Percentiles rank a stretch among this genome's conserved stretches.
Evolutionary conservation across 2,113 vertebrate genomes (phyloP).

Genomic region (Hydropotes inermis): DNA sequence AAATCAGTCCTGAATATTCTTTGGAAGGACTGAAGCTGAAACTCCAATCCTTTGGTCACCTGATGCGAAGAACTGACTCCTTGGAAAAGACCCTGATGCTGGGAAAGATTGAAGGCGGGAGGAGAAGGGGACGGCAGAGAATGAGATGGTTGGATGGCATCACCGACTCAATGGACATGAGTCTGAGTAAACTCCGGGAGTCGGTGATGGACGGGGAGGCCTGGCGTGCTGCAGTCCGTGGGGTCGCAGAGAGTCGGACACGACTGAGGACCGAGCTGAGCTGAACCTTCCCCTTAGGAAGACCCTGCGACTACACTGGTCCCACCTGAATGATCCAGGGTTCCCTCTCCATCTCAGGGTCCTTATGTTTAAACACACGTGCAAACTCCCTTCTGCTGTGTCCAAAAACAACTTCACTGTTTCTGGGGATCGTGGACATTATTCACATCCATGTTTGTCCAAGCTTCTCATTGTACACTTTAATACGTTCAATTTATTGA

Average conservation of each 20-base stretch:
- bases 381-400: neutral
- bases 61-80: neutral
- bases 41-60: neutral
- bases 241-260: neutral
- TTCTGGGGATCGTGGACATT: neutral
- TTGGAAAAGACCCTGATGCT: neutral
- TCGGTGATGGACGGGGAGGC: neutral
- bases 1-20: neutral
- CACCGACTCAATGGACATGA: neutral
- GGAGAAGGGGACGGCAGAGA: neutral
- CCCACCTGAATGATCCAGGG: neutral
- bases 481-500: neutral
- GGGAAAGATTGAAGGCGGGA: neutral
- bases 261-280: neutral
- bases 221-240: neutral
- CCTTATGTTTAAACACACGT: neutral
- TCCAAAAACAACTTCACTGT: neutral
- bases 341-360: neutral
- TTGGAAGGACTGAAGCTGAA: neutral
- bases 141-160: neutral
- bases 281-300: neutral
- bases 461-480: neutral
- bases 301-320: neutral
- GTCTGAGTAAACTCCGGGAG: neutral
- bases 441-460: neutral